phyloP scores from a whole-genome alignment of 2,888 invertebrate species.

The Agrenia bidenticulata region DNA sequence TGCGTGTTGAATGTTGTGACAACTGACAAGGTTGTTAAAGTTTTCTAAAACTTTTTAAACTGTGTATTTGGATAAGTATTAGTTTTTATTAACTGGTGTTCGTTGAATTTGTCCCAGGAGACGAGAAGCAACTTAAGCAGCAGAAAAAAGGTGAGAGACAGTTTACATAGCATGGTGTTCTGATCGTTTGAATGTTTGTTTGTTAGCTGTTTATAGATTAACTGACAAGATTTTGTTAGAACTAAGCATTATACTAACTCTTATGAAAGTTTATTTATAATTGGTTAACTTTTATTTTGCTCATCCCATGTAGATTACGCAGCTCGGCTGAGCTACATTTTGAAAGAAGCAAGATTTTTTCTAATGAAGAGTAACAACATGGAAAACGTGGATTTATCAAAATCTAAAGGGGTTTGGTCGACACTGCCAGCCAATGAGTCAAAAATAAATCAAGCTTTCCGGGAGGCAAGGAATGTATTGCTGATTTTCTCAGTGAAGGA shows the following conservation, averaged over 20 bases:
- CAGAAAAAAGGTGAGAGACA: constrained; percentile 34
- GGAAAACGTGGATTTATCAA: constrained; percentile 92
- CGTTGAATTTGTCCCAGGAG: constrained; percentile 15
- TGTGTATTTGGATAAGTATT: too few relatives aligned
- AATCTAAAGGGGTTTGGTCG: constrained; percentile 96
- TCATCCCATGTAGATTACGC: constrained; percentile 65
- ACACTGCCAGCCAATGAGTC: constrained; percentile 96
- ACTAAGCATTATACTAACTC: neutral
- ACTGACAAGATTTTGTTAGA: neutral
- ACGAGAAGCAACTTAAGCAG: constrained; percentile 25
- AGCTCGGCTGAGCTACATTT: constrained; percentile 82
- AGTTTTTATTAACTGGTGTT: too few relatives aligned
- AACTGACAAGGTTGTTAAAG: constrained; percentile 2
- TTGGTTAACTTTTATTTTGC: too few relatives aligned
- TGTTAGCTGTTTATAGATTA: neutral
- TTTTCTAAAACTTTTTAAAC: too few relatives aligned
- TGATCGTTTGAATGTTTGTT: neutral
- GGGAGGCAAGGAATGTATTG: constrained; percentile 89
- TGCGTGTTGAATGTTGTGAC: neutral
- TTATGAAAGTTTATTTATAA: neutral
- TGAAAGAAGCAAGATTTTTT: constrained; percentile 90
- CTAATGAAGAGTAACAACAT: constrained; percentile 97
- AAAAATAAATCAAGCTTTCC: constrained; percentile 90
- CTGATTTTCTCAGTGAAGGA: constrained; percentile 97
- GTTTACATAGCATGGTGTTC: neutral